phyloP scores from a whole-genome alignment of 2,797 vertebrate species.

The Phrynocephalus vlangalii region DNA sequence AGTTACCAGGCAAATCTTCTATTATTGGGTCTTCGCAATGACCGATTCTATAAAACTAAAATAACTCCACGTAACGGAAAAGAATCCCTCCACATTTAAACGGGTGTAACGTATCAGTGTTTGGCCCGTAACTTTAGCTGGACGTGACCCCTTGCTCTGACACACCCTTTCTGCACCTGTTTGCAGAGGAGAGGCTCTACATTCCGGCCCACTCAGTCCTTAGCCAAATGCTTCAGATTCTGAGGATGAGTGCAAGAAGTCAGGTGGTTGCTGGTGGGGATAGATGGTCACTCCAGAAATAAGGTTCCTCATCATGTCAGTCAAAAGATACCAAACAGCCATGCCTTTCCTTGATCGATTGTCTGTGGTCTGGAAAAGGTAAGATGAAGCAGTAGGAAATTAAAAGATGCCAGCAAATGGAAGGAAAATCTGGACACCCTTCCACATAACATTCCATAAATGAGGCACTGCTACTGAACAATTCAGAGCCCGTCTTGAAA shows the following conservation, averaged over 20 bases:
- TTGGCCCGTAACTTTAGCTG: not conserved
- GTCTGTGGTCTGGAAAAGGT: not conserved
- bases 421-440: not conserved
- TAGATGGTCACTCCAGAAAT: not conserved
- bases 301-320: not conserved
- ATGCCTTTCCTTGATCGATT: not conserved
- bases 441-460: too few species aligned
- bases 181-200: not conserved
- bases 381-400: not conserved
- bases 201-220: conserved; percentile 22
- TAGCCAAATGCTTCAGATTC: conserved; percentile 20
- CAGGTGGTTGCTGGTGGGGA: not conserved
- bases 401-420: not conserved
- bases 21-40: not conserved
- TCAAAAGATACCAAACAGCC: not conserved
- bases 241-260: not conserved
- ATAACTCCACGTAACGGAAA: conserved; percentile 12
- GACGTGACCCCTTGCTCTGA: conserved; percentile 13
- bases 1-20: not conserved
- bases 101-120: conserved; percentile 25
- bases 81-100: not conserved
- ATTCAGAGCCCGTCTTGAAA: not conserved
- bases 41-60: conserved; percentile 6
- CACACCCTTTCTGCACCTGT: not conserved
- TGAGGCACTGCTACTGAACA: not conserved